Evolutionary conservation across 2,888 invertebrate species (phyloP).

Genomic region (Rhagonycha lutea): DNA sequence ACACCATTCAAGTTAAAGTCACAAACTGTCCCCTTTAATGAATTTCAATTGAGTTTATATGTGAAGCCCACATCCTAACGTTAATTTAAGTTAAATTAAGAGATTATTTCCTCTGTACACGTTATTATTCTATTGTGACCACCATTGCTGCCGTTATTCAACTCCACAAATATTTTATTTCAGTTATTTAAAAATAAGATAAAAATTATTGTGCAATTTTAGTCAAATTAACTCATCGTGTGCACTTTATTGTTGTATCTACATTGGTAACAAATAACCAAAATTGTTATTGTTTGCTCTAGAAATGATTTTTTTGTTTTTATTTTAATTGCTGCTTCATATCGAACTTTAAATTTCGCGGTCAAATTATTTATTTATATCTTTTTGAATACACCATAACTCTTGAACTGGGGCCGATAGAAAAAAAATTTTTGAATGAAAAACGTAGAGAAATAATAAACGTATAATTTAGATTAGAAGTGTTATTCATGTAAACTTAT

Average conservation of each 20-base stretch:
- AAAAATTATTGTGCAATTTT: constrained; percentile 13
- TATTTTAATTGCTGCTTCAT: neutral
- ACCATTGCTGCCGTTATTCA: constrained; percentile 32
- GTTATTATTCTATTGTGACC: constrained; percentile 55
- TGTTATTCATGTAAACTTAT: neutral
- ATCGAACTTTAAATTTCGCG: neutral
- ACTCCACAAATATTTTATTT: constrained; percentile 32
- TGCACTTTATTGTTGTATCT: neutral
- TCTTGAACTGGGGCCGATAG: neutral
- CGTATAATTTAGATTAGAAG: neutral
- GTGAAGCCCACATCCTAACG: constrained; percentile 55
- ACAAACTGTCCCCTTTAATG: constrained; percentile 50
- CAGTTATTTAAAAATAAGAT: constrained; percentile 24
- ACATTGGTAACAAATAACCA: neutral
- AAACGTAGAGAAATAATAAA: neutral
- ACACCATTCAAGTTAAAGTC: constrained; percentile 40
- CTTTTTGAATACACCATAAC: too few relatives aligned
- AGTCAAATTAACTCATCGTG: neutral
- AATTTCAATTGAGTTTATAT: constrained; percentile 56
- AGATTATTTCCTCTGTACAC: constrained; percentile 58
- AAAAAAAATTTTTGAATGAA: neutral
- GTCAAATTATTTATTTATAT: neutral
- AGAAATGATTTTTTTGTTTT: neutral
- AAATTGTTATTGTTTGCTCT: neutral
- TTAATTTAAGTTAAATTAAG: constrained; percentile 58